Percentiles rank a stretch among this genome's conserved stretches.
These are phyloP conservation scores for Pluvialis apricaria DNA, from an alignment of 2,113 vertebrate species.

Conservation along the genomic window DNA sequence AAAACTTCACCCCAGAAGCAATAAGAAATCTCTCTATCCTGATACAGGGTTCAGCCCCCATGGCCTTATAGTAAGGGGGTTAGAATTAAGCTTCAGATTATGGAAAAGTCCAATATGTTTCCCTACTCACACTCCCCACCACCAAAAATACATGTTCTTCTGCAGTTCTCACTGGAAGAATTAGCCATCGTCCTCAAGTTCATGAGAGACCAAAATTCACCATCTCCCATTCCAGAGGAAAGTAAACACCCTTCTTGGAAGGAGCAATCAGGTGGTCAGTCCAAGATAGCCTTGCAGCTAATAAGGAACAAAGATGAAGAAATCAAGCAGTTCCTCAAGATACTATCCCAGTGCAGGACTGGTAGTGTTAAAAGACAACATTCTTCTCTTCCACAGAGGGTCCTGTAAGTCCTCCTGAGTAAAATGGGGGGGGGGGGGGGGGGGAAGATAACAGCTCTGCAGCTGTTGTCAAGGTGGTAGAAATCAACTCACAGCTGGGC, in stretches of 20 bases:
- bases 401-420: not conserved
- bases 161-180: not conserved
- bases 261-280: not conserved
- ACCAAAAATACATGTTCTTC: not conserved
- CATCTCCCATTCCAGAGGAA: not conserved
- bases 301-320: not conserved
- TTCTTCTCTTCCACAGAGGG: not conserved
- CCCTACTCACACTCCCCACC: not conserved
- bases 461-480: not conserved
- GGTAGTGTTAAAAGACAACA: not conserved
- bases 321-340: not conserved
- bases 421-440: no score
- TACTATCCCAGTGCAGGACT: not conserved
- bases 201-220: accelerated
- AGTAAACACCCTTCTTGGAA: not conserved
- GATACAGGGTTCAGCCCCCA: not conserved
- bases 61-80: not conserved
- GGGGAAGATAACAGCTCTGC: not conserved
- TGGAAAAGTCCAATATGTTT: not conserved
- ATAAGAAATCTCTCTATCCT: not conserved
- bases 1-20: not conserved
- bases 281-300: not conserved
- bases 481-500: not conserved
- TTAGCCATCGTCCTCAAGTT: not conserved
- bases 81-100: not conserved